Evolutionary conservation across 2,113 vertebrate genomes (phyloP), one percentile per base, ranked within the genome.

Genomic region (Ageneiosus marmoratus): DNA sequence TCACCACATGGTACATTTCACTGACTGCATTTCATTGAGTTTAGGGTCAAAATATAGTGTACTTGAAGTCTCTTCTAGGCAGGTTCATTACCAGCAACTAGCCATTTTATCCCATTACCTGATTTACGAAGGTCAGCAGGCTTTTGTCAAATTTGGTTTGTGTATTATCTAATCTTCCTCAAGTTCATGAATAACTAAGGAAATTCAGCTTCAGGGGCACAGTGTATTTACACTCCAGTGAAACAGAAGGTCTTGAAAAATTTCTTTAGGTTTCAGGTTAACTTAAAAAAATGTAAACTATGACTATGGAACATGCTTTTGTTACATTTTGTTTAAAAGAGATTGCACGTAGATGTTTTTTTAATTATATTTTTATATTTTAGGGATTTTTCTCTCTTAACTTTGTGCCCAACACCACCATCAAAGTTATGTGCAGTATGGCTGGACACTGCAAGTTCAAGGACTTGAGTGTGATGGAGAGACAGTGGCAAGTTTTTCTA

Each of bases 381-480:
- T 15, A 7, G 1, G 1, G 13, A n/a, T n/a, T n/a, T n/a, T n/a
- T n/a, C n/a, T n/a, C n/a, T n/a, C n/a, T n/a, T n/a, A n/a, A n/a
- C n/a, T n/a, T n/a, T n/a, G n/a, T n/a, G n/a, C n/a, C 37, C 37
- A 41, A 41, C 37, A 41, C 37, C 37, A n/a, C n/a, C n/a, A n/a
- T 46, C 32, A 41, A 20, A 77, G 53, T 20, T 32, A 41, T 58
- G 16, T 58, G 13, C 62, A 48, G 34, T 18, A 37, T 84, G 79
- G 84, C 51, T 44, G 72, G 84, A 22, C 29, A 18, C 44, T 22
- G n/a, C 22, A 46, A 70, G 84, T 84, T 88, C 87, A 88, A 86
- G 84, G 84, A 34, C 84, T 78, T 37, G 58, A 41, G 34, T 48
- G 20, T 65, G 41, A 29, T 37, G 15, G 13, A 9, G 55, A 74